Evolutionary conservation across 1,140 invertebrate species (phyloP).

Genomic region (Heliconius nattereri): DNA sequence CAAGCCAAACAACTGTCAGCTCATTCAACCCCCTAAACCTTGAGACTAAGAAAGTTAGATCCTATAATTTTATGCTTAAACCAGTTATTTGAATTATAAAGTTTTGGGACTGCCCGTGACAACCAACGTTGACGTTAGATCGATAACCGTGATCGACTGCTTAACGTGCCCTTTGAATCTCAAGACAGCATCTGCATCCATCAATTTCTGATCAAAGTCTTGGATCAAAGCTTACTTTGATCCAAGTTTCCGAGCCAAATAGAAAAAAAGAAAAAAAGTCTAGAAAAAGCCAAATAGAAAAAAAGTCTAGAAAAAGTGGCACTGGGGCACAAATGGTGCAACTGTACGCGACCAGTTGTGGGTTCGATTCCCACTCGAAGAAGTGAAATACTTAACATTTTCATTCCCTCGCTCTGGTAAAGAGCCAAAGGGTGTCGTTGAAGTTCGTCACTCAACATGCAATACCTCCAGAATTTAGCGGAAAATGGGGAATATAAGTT

Average conservation of each 20-base stretch:
- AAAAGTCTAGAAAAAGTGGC: too few relatives aligned
- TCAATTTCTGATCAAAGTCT: not conserved
- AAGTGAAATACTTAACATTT: too few relatives aligned
- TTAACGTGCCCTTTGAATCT: slow-evolving; percentile 1
- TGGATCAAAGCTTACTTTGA: too few relatives aligned
- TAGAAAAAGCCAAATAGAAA: too few relatives aligned
- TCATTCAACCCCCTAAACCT: not conserved
- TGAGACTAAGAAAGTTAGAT: not conserved
- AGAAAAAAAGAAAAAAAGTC: too few relatives aligned
- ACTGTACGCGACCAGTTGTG: not conserved
- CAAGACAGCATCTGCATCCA: slow-evolving; percentile 4
- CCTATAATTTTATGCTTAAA: not conserved
- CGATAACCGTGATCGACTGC: not conserved
- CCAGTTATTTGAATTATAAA: not conserved
- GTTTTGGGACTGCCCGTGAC: not conserved
- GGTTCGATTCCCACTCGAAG: not conserved
- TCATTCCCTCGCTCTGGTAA: too few relatives aligned
- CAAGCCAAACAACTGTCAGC: not conserved
- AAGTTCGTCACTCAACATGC: not conserved
- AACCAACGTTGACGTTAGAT: not conserved
- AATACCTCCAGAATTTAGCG: not conserved
- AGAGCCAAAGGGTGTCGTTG: too few relatives aligned
- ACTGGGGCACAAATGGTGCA: not conserved
- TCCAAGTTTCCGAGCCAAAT: too few relatives aligned
- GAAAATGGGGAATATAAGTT: not conserved